phyloP scores from a whole-genome alignment of 2,888 invertebrate species.

The Eurois occulta region DNA sequence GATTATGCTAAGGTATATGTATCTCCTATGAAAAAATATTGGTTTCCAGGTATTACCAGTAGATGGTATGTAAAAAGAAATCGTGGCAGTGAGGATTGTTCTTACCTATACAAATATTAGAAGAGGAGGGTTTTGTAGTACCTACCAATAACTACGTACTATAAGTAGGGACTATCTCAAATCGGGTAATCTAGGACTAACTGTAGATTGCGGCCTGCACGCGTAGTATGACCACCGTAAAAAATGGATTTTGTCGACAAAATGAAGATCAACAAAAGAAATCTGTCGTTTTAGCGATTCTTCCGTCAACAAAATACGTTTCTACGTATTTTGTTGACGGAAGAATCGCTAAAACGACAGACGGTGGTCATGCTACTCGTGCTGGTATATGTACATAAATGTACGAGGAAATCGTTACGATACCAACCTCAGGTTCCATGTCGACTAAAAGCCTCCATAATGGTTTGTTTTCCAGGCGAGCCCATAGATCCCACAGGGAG shows the following conservation, averaged over 20 bases:
- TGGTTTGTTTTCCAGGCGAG: conserved; percentile 95
- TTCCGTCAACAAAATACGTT: too few species aligned
- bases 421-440: conserved; percentile 93
- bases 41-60: not conserved
- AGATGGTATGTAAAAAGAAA: not conserved
- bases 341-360: too few species aligned
- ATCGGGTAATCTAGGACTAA: not conserved
- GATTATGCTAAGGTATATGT: not conserved
- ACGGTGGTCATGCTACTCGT: too few species aligned
- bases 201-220: too few species aligned
- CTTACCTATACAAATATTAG: not conserved
- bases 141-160: not conserved
- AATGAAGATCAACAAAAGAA: too few species aligned
- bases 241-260: too few species aligned
- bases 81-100: not conserved
- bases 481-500: conserved; percentile 98
- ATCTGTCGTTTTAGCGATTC: too few species aligned
- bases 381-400: too few species aligned
- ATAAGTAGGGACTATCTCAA: not conserved
- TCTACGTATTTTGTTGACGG: too few species aligned
- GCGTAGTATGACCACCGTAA: too few species aligned
- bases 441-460: conserved; percentile 96
- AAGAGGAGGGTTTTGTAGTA: too few species aligned
- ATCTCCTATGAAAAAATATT: not conserved
- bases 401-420: too few species aligned